A percentile compares a stretch with the other conserved stretches of the same genome.
phyloP scores from a whole-genome alignment of 2,888 invertebrate genomes.

The Mantis religiosa region DNA sequence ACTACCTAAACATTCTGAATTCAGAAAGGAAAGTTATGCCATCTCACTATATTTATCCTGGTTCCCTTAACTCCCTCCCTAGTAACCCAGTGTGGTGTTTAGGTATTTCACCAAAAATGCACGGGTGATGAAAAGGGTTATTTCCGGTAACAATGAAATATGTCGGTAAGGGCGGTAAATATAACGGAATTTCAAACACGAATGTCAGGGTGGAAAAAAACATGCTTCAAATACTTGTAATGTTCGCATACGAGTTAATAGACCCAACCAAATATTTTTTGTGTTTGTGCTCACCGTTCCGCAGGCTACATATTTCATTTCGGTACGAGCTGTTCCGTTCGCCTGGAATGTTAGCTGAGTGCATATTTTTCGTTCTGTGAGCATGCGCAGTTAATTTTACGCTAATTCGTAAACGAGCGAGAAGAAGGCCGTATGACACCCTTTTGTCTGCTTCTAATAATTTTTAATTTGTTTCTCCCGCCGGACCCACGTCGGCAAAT shows the following conservation, averaged over 20 bases:
- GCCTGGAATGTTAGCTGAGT: neutral
- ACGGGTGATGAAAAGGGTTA: neutral
- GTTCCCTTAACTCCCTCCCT: neutral
- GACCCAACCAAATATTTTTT: neutral
- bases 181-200: neutral
- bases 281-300: neutral
- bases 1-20: neutral
- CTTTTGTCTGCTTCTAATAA: neutral
- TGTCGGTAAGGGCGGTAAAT: neutral
- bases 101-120: neutral
- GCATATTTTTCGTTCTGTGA: neutral
- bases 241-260: neutral
- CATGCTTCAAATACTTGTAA: neutral
- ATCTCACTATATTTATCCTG: neutral
- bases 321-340: neutral
- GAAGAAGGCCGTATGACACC: neutral
- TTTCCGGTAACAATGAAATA: neutral
- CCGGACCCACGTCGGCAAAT: neutral
- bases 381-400: neutral
- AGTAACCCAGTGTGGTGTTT: neutral
- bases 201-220: neutral
- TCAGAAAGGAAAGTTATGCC: neutral
- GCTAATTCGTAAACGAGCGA: neutral
- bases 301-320: neutral
- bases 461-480: neutral